A percentile compares a stretch with the other conserved stretches of the same genome.
Evolutionary conservation across 35 echinoderm and acorn worm genomes (phyloP).

Genomic region (Ophioderma brevispina): DNA sequence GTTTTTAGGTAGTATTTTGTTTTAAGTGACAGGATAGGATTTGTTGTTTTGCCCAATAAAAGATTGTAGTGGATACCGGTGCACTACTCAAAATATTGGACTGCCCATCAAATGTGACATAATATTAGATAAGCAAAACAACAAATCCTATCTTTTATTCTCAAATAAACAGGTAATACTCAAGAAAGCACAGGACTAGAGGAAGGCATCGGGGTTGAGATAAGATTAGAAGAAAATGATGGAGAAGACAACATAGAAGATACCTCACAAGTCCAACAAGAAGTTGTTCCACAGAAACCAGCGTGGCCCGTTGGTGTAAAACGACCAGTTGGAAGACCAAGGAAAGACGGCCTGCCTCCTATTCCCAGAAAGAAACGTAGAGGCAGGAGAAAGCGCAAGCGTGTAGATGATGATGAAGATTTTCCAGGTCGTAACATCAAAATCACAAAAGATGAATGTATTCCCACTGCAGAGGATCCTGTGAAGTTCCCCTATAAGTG

Average conservation of each 20-base stretch:
- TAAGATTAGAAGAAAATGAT: background rate
- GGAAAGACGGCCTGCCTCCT: constrained; percentile 74
- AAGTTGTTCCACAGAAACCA: background rate
- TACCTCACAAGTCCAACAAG: background rate
- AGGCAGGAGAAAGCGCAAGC: constrained; percentile 24
- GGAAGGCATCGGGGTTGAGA: constrained; percentile 1
- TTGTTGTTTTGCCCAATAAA: too few relatives aligned
- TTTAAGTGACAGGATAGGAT: too few relatives aligned
- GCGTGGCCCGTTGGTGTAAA: constrained; percentile 19
- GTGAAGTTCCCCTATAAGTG: constrained; percentile 77
- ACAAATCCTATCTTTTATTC: too few relatives aligned
- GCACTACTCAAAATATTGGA: too few relatives aligned
- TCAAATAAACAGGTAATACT: too few relatives aligned
- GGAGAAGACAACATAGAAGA: background rate
- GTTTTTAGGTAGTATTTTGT: too few relatives aligned
- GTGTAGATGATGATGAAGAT: constrained; percentile 61
- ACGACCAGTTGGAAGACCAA: constrained; percentile 65
- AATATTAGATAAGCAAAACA: too few relatives aligned
- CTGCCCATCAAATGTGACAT: too few relatives aligned
- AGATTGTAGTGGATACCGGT: too few relatives aligned
- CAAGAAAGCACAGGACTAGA: constrained; percentile 3
- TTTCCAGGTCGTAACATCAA: background rate
- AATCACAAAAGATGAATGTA: constrained; percentile 81
- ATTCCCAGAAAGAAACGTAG: constrained; percentile 56
- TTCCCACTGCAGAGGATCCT: constrained; percentile 57